Evolutionary conservation across 2,888 invertebrate species (phyloP), one percentile per base, ranked within the genome.

Genomic region (Hirudinaria manillensis): DNA sequence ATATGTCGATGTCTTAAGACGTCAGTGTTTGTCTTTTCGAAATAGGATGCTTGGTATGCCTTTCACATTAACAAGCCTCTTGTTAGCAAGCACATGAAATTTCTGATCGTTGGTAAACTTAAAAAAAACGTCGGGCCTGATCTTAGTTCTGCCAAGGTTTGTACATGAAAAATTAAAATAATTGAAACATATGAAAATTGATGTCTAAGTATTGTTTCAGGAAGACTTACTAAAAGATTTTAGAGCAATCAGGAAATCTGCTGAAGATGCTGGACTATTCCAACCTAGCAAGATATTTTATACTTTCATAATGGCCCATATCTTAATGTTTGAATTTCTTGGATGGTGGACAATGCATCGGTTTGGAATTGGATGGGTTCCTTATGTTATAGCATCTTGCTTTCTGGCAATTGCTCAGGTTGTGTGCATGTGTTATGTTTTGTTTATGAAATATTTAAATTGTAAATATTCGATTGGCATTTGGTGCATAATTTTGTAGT

Each of bases 41-140:
- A 34, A 29, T 53, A 84, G 83, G 83, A 83, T 77, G 83, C 82
- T 0, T 84, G 83, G 83, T 78, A 77, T 32, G 83, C 83, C 0
- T 81, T 83, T 76, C 84, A 84, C 61, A 81, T 80, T 77, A 80
- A 83, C 77, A 82, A 82, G 75, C 79, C 80, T 7, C 77, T 79
- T 72, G 82, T 83, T 0, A 75, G 77, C 36, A 83, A 83, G 77
- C 82, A 79, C 78, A 79, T 83, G 80, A 81, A 80, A 61, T 79
- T 82, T 16, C 75, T 83, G 67, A 77, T 80, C 45, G 77, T 83
- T 36, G 83, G 83, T 29, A 36, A 70, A n/a, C 75, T 77, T 24
- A 77, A 68, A 55, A 75, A 68, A 19, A 53, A 70, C n/a, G 38
- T 51, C 13, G 71, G 53, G 4, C 34, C 13, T 45, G 70, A 16